Evolutionary conservation across 2,888 invertebrate species (phyloP).

Genomic region (Miltochrista miniata): DNA sequence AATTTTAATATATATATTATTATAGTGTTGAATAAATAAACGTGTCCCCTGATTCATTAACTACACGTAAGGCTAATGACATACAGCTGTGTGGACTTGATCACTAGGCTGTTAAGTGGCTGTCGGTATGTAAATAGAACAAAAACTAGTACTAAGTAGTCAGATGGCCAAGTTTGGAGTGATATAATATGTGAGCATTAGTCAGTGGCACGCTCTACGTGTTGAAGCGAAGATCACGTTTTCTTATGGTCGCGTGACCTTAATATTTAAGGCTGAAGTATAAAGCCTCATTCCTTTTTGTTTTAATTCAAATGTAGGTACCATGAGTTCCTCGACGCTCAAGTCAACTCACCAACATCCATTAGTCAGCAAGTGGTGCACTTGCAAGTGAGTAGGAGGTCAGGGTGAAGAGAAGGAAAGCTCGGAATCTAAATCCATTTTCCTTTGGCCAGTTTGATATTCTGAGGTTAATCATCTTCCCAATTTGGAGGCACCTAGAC

Average conservation of each 20-base stretch:
- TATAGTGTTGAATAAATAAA: too few species aligned
- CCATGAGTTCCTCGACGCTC: too few species aligned
- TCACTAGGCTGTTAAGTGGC: not conserved
- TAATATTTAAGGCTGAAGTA: slow-evolving; percentile 34
- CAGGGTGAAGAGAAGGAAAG: too few species aligned
- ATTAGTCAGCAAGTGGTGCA: too few species aligned
- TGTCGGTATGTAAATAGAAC: not conserved
- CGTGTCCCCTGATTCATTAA: not conserved
- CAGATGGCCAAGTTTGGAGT: slow-evolving; percentile 1
- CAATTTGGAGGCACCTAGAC: too few species aligned
- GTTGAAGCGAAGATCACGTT: slow-evolving; percentile 41
- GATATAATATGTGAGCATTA: slow-evolving; percentile 1
- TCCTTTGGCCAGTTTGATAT: too few species aligned
- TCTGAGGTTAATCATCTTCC: too few species aligned
- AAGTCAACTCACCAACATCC: too few species aligned
- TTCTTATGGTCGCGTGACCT: slow-evolving; percentile 37
- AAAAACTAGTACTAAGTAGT: not conserved
- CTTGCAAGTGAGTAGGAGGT: too few species aligned
- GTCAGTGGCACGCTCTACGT: slow-evolving; percentile 27
- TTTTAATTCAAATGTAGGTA: too few species aligned
- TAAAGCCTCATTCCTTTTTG: slow-evolving; percentile 1
- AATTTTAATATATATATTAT: too few species aligned
- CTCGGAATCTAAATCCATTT: too few species aligned
- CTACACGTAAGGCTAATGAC: not conserved
- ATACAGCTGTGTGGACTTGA: not conserved